Conservation (phyloP, 2,113 vertebrate species). For the Daboia siamensis region DNA sequence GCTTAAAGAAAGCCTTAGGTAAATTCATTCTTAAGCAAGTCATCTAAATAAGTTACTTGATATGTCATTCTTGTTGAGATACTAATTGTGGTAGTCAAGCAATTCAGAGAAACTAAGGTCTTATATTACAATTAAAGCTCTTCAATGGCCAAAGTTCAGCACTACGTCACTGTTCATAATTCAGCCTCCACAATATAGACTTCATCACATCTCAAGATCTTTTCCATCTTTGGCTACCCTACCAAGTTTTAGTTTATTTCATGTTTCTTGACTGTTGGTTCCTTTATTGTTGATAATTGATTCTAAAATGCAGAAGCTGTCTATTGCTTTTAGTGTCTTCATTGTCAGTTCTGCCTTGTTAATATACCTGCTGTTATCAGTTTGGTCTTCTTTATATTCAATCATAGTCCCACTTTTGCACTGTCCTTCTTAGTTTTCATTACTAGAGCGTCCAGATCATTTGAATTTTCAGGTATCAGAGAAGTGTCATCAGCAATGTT, state of each 20-base stretch:
- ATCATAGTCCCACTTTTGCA: not conserved
- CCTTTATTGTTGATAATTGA: not conserved
- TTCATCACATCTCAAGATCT: not conserved
- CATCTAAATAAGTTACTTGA: not conserved
- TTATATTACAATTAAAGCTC: not conserved
- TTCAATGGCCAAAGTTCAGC: not conserved
- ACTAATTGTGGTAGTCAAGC: not conserved
- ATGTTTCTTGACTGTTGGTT: not conserved
- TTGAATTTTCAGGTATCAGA: not conserved
- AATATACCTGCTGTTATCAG: not conserved
- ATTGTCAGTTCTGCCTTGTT: not conserved
- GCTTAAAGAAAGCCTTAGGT: not conserved
- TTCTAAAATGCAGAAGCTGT: not conserved
- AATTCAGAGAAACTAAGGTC: not conserved
- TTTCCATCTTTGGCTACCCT: not conserved
- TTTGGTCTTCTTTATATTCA: not conserved
- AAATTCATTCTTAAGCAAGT: not conserved
- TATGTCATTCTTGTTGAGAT: not conserved
- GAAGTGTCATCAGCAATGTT: not conserved
- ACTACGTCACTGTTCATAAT: not conserved
- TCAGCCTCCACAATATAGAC: not conserved
- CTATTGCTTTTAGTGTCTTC: not conserved
- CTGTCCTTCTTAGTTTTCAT: not conserved
- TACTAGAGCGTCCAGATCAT: not conserved
- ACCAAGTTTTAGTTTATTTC: not conserved